Evolutionary conservation across 2,888 invertebrate genomes (phyloP), one percentile per base, ranked within the genome.

Genomic region (Tiphia femorata): DNA sequence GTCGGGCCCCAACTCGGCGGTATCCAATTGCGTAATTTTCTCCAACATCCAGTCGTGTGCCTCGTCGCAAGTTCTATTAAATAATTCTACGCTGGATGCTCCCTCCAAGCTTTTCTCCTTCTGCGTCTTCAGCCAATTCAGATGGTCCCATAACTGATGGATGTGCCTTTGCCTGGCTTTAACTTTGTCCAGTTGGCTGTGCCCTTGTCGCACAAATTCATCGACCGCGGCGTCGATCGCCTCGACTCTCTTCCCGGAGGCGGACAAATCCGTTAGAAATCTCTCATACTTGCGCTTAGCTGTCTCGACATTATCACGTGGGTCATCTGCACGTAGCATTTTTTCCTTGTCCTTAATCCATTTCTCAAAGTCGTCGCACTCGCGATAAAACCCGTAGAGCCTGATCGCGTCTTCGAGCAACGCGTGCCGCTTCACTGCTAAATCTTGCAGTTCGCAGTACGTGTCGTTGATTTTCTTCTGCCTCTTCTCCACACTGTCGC

Each of bases 331-430:
- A 38, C 92, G 86, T 49, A 97, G 86, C 86, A 97, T 88, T 77
- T 92, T 91, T 80, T 97, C 97, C 84, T 97, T 97, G 66, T 98
- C 98, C 74, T 92, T 93, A 84, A 98, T 96, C 98, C 98, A 99
- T 72, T 91, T 91, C 83, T 98, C 97, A 80, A 99, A 97, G 84
- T 97, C 97, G 76, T 98, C 97, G 84, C 98, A 98, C 80, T 98
- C 98, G 7, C 94, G 90, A 85, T 95, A 97, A 86, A 98, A 97
- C 49, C 92, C 92, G 84, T 94, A 97, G 53, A 98, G 85, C 70
- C 94, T 90, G 71, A 97, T 95, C 0, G 97, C 94, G 79, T 98
- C 98, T 70, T 96, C 95, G 3, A 98, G 86, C 30, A 95, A 88
- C 0, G 92, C 91, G 63, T 93, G 92, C 0, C 98, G 89, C 19